Evolutionary conservation across 2,888 invertebrate genomes (phyloP), one percentile per base, ranked within the genome.

Genomic region (Thera britannica): DNA sequence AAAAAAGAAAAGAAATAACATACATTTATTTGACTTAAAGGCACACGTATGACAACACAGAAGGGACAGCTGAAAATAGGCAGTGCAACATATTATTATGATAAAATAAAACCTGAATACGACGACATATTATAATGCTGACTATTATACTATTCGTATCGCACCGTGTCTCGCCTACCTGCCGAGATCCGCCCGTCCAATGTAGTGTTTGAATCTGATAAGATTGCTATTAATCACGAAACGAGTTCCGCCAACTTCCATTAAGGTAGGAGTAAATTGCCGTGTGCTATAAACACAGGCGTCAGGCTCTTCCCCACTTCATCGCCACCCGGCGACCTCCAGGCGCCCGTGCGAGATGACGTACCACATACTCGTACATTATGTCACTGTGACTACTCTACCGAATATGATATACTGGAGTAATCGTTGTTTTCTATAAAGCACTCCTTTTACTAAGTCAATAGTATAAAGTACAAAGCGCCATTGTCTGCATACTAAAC

Each of bases 401-500:
- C 70, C 72, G 70, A 75, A 72, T 72, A 78, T 78, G 77, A 81
- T 77, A 74, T 79, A 79, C 76, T 62, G 76, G 75, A 74, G 23
- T 23, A 23, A 76, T 76, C 73, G 75, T 76, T 75, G 77, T 74
- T 68, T 67, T 67, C 69, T 11, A 57, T 38, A 41, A 41, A 54
- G 59, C 12, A 34, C 65, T 51, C 60, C 54, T 58, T 65, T 62
- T 54, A 56, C 61, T 70, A 68, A 70, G 75, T 71, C 64, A 70
- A 76, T 58, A 61, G 62, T 63, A 77, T 78, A 76, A 80, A 82
- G 79, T 77, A 81, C 81, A 83, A 79, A 65, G 75, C 67, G 78
- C 70, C 80, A 79, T 79, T 77, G 85, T 86, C 85, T 86, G 90
- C 89, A 90, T 91, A 88, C 87, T 87, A 90, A 90, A 87, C 86